Conservation (phyloP, 2,797 vertebrate species). For the Steatocranus sp. region DNA sequence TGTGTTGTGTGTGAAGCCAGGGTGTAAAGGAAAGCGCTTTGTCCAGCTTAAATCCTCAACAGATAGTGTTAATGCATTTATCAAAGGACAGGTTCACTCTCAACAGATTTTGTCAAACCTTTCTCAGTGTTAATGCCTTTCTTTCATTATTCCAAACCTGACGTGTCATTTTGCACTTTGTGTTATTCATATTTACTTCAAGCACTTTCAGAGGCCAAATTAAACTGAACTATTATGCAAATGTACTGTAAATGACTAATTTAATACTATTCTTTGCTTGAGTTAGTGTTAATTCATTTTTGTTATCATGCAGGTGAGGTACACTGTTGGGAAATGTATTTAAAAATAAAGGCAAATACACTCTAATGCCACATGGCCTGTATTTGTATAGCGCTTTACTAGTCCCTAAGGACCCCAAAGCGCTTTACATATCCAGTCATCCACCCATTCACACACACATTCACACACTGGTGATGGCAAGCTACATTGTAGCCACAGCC, state of each 20-base stretch:
- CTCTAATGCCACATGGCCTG: neutral
- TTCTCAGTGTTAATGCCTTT: neutral
- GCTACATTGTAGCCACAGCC: no score
- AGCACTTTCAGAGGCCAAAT: neutral
- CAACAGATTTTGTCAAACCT: neutral
- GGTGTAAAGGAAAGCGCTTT: neutral
- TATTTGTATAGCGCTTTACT: no score
- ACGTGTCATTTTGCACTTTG: neutral
- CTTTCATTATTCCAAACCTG: neutral
- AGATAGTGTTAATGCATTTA: conserved; percentile 34
- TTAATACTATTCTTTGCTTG: neutral
- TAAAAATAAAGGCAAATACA: neutral
- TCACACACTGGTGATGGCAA: no score
- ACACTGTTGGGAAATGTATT: neutral
- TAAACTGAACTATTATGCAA: neutral
- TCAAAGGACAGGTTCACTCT: neutral
- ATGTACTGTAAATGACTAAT: neutral
- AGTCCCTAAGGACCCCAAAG: no score
- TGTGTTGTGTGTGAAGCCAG: neutral
- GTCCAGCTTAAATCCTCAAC: conserved; percentile 1
- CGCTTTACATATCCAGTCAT: no score
- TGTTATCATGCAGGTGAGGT: neutral
- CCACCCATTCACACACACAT: no score
- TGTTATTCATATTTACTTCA: neutral
- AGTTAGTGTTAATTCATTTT: neutral